phyloP scores from a whole-genome alignment of 2,113 vertebrate genomes.

The Leucosticte australis region DNA sequence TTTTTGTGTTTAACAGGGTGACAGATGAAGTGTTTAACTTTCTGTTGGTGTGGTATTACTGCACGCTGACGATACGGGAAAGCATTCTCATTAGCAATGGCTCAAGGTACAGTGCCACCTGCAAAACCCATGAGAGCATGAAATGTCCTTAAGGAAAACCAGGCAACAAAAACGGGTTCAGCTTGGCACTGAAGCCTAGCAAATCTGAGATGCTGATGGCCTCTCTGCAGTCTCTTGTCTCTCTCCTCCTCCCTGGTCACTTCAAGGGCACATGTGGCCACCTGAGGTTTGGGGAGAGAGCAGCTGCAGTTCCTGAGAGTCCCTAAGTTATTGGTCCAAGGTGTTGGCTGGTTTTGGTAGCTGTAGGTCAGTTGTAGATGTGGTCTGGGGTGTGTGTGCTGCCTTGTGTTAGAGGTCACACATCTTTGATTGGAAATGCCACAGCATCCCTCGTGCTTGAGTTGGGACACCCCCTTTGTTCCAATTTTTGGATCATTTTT shows the following conservation, averaged over 20 bases:
- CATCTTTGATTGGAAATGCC: background rate
- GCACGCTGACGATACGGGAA: constrained; percentile 94
- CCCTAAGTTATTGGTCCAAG: background rate
- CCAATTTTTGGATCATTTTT: background rate
- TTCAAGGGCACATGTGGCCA: background rate
- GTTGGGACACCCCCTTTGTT: background rate
- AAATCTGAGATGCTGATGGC: background rate
- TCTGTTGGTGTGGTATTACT: constrained; percentile 97
- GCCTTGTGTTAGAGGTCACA: background rate
- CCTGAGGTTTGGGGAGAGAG: background rate
- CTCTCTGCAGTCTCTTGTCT: background rate
- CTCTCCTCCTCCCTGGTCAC: background rate
- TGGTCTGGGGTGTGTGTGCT: background rate
- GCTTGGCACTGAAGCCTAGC: background rate
- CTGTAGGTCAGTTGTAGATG: background rate
- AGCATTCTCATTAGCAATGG: constrained; percentile 96
- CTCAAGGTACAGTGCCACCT: constrained; percentile 81
- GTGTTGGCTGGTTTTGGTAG: background rate
- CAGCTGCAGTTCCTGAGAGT: background rate
- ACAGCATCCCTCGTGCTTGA: background rate
- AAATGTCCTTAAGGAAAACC: background rate
- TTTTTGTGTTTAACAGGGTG: constrained; percentile 76
- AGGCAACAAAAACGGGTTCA: background rate
- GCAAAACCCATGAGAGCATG: background rate
- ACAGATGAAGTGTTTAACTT: constrained; percentile 98